Conservation (phyloP, 2,888 invertebrate genomes). For the Drosophila barbarae region DNA sequence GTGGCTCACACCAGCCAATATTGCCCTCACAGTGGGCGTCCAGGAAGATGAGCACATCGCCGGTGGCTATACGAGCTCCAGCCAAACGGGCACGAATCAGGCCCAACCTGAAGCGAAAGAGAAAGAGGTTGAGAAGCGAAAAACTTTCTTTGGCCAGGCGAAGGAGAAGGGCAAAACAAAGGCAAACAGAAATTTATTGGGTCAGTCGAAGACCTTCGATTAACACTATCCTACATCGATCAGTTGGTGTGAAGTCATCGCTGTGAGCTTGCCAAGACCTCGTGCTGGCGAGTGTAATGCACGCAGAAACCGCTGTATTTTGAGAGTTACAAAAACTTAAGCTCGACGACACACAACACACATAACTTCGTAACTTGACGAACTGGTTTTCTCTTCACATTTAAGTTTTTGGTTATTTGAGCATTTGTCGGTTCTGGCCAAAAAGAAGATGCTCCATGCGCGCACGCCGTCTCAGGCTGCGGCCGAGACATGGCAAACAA, state of each 20-base stretch:
- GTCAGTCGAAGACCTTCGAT: slow-evolving; percentile 55
- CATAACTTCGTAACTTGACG: slow-evolving; percentile 67
- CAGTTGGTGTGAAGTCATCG: slow-evolving; percentile 6
- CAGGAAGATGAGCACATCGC: slow-evolving; percentile 90
- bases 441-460: slow-evolving; percentile 58
- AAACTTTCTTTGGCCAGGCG: slow-evolving; percentile 63
- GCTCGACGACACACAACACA: slow-evolving; percentile 41
- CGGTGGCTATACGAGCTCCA: slow-evolving; percentile 90
- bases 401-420: slow-evolving; percentile 32
- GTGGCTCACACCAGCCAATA: slow-evolving; percentile 91
- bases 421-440: slow-evolving; percentile 42
- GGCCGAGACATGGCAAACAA: slow-evolving; percentile 53
- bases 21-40: slow-evolving; percentile 96
- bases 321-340: slow-evolving; percentile 58
- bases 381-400: slow-evolving; percentile 62
- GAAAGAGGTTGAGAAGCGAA: neutral
- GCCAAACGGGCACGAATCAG: slow-evolving; percentile 93
- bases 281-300: slow-evolving; percentile 37
- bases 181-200: slow-evolving; percentile 57
- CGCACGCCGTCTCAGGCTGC: neutral
- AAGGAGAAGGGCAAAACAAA: slow-evolving; percentile 36
- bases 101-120: slow-evolving; percentile 83
- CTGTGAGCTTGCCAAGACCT: slow-evolving; percentile 1
- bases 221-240: slow-evolving; percentile 28
- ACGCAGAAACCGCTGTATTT: slow-evolving; percentile 43